phyloP scores from a whole-genome alignment of 2,888 invertebrate species.

The Andrena praecox region DNA sequence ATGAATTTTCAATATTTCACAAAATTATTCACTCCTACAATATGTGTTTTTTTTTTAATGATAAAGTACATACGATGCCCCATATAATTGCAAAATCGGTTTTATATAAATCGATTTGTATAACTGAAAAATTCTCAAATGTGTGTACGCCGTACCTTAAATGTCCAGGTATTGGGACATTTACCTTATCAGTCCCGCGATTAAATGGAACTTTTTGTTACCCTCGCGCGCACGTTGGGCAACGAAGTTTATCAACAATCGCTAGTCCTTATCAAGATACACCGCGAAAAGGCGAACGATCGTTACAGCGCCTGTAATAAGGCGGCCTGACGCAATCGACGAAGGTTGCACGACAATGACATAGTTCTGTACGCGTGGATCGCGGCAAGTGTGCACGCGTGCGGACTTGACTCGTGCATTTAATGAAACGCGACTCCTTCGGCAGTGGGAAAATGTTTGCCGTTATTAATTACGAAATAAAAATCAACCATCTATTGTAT shows the following conservation, averaged over 20 bases:
- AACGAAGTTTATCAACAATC: neutral
- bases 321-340: conserved; percentile 41
- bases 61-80: no score
- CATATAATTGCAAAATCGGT: no score
- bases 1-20: no score
- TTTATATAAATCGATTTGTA: no score
- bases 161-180: no score
- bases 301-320: conserved; percentile 42
- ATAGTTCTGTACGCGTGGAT: conserved; percentile 38
- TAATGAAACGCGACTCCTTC: neutral
- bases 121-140: no score
- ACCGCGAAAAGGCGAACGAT: neutral
- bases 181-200: neutral
- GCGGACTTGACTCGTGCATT: conserved; percentile 15
- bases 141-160: no score
- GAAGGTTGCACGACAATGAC: conserved; percentile 49
- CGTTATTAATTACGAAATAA: neutral
- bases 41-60: no score
- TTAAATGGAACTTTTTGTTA: neutral
- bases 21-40: no score
- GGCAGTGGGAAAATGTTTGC: neutral
- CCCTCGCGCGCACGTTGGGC: no score
- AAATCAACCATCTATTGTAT: no score
- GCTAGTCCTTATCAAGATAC: conserved; percentile 13
- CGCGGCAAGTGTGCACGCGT: conserved; percentile 29